A percentile compares a stretch with the other conserved stretches of the same genome.
Evolutionary conservation across 2,888 invertebrate genomes (phyloP).

Genomic region (Lottia scabra): DNA sequence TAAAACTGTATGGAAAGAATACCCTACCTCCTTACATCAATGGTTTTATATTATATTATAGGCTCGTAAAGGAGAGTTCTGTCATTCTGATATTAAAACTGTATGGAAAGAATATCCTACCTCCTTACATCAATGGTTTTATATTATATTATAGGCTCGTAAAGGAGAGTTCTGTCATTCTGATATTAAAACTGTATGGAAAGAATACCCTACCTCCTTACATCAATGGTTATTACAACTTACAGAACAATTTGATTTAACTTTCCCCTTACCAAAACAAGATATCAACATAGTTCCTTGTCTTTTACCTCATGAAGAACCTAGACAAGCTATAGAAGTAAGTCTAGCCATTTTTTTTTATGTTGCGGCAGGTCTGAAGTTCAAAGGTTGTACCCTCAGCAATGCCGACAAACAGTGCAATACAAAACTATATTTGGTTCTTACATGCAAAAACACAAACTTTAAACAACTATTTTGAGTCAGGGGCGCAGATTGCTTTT

Average conservation of each 20-base stretch:
- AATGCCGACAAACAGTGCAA: too few species aligned
- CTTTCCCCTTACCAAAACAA: slow-evolving; percentile 62
- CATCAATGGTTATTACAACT: slow-evolving; percentile 66
- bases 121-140: slow-evolving; percentile 60
- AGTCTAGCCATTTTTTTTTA: neutral
- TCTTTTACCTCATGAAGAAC: slow-evolving; percentile 63
- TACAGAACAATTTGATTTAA: slow-evolving; percentile 69
- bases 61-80: too few species aligned
- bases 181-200: slow-evolving; percentile 62
- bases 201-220: slow-evolving; percentile 50
- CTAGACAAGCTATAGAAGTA: slow-evolving; percentile 35
- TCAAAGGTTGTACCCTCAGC: too few species aligned
- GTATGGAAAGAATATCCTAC: slow-evolving; percentile 62
- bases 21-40: too few species aligned
- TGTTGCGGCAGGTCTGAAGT: too few species aligned
- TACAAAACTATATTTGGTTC: too few species aligned
- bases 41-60: too few species aligned
- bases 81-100: slow-evolving; percentile 55
- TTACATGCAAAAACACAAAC: too few species aligned
- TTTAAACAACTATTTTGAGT: too few species aligned
- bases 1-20: too few species aligned
- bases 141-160: slow-evolving; percentile 37
- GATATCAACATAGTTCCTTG: slow-evolving; percentile 66
- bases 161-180: slow-evolving; percentile 60
- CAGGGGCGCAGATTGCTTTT: too few species aligned